These are phyloP conservation scores for Scaeva pyrastri DNA, from an alignment of 2,888 invertebrate genomes.

Conservation along the genomic window DNA sequence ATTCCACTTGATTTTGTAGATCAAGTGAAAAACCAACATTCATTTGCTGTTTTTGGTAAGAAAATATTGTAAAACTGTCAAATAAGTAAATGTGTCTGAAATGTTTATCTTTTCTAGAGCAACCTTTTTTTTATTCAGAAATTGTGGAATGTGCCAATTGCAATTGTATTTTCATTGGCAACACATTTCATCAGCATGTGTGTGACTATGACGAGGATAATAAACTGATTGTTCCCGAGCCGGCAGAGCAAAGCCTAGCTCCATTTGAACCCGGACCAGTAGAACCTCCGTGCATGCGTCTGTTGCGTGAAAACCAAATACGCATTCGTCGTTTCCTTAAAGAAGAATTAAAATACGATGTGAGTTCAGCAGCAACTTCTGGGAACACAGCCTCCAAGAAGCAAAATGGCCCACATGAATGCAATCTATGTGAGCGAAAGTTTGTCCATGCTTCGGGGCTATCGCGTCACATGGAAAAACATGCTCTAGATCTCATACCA, in stretches of 20 bases:
- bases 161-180: slow-evolving; percentile 78
- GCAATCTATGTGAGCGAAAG: slow-evolving; percentile 82
- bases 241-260: slow-evolving; percentile 75
- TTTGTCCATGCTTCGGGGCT: slow-evolving; percentile 83
- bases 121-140: slow-evolving; percentile 46
- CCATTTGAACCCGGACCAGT: slow-evolving; percentile 62
- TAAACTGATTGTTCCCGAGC: slow-evolving; percentile 75
- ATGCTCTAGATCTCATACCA: slow-evolving; percentile 82
- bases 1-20: background rate
- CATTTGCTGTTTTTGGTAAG: slow-evolving; percentile 39
- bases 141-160: slow-evolving; percentile 81
- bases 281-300: slow-evolving; percentile 79
- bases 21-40: slow-evolving; percentile 52
- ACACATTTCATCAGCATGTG: slow-evolving; percentile 79
- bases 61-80: background rate
- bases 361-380: slow-evolving; percentile 70
- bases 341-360: slow-evolving; percentile 82
- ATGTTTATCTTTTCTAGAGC: slow-evolving; percentile 11
- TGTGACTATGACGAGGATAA: slow-evolving; percentile 79
- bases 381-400: slow-evolving; percentile 76
- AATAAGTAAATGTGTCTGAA: background rate
- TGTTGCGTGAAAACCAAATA: slow-evolving; percentile 82
- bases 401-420: slow-evolving; percentile 81
- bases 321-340: slow-evolving; percentile 82
- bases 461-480: slow-evolving; percentile 83